phyloP scores from a whole-genome alignment of 30 jellyfish, hydroid and myxozoan species.

The Chironex yamaguchii region DNA sequence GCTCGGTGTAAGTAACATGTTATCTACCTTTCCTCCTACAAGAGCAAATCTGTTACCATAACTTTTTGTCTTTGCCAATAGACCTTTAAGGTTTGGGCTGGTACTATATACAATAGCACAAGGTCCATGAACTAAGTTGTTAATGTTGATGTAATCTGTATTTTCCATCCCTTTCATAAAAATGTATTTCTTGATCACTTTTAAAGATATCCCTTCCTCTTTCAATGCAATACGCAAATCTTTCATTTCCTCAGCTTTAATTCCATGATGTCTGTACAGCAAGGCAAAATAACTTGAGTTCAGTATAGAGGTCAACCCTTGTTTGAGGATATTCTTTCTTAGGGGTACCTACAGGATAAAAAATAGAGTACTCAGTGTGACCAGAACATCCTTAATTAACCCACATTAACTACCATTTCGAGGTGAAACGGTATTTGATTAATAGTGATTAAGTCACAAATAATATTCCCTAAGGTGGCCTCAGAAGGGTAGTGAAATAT shows the following conservation, averaged over 20 bases:
- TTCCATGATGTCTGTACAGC: not conserved
- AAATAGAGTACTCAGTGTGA: too few species aligned
- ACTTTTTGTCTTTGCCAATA: too few species aligned
- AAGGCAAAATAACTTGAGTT: not conserved
- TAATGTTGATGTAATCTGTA: not conserved
- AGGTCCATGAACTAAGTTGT: not conserved
- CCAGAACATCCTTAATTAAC: too few species aligned
- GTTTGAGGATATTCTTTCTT: too few species aligned
- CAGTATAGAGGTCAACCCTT: too few species aligned
- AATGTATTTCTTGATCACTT: not conserved
- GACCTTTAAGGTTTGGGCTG: not conserved
- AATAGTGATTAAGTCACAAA: too few species aligned
- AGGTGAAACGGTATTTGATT: too few species aligned
- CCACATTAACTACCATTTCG: too few species aligned
- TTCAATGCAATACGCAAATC: not conserved
- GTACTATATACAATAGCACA: not conserved
- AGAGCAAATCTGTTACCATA: not conserved
- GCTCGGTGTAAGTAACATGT: not conserved
- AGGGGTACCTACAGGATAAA: too few species aligned
- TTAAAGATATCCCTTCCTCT: not conserved
- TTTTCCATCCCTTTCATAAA: not conserved
- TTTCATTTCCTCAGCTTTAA: not conserved
- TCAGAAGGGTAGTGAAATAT: too few species aligned
- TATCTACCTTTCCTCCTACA: not conserved
- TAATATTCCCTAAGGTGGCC: too few species aligned